Conservation (phyloP, 2,888 invertebrate species). For the Pyrrhosoma nymphula region DNA sequence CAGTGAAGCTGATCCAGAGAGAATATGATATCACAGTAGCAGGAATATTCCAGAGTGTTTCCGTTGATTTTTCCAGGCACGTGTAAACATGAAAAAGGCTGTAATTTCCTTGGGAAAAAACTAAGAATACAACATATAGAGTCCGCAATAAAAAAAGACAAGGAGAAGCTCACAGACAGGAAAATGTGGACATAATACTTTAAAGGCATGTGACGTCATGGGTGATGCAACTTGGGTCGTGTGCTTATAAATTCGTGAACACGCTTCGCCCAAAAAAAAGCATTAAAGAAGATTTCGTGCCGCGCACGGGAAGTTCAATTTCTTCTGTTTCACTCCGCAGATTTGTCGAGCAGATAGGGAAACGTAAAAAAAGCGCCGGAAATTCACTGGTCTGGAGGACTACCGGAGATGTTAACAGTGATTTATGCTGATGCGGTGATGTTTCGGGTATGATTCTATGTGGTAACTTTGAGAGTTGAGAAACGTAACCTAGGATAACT, state of each 20-base stretch:
- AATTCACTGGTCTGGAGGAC: neutral
- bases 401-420: conserved; percentile 18
- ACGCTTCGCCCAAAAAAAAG: neutral
- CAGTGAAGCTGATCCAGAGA: no score
- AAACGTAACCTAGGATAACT: neutral
- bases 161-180: neutral
- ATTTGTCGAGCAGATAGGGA: neutral
- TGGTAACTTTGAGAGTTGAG: conserved; percentile 14
- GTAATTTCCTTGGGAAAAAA: no score
- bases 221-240: neutral
- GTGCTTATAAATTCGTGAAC: neutral
- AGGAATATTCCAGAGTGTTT: no score
- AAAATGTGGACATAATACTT: neutral
- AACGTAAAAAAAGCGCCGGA: neutral
- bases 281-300: conserved; percentile 12
- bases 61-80: no score
- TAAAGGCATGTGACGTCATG: neutral
- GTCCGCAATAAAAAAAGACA: neutral
- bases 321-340: conserved; percentile 27
- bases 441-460: neutral
- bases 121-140: no score
- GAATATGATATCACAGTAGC: no score
- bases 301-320: conserved; percentile 24
- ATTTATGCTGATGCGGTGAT: conserved; percentile 22
- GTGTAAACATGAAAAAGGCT: no score